A percentile compares a stretch with the other conserved stretches of the same genome.
These are phyloP conservation scores for Promerops cafer DNA, from an alignment of 2,113 vertebrate genomes.

Conservation along the genomic window DNA sequence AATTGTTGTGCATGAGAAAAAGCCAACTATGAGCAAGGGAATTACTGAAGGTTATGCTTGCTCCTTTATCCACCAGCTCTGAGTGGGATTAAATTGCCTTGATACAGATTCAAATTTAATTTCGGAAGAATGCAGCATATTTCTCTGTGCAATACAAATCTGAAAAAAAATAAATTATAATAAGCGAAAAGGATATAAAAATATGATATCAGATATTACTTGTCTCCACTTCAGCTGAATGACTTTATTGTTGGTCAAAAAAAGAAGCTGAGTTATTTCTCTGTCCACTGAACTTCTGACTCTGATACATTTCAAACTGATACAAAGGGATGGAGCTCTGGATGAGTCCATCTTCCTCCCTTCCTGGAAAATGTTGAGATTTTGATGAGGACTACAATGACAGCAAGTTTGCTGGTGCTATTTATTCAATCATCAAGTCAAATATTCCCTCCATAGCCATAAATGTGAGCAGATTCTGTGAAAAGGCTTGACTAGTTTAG, in stretches of 20 bases:
- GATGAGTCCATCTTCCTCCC: background rate
- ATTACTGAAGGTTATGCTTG: slow-evolving; percentile 27
- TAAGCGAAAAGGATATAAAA: slow-evolving; percentile 35
- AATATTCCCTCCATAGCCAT: background rate
- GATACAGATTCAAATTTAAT: slow-evolving; percentile 65
- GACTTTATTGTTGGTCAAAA: slow-evolving; percentile 43
- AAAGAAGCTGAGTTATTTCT: slow-evolving; percentile 14
- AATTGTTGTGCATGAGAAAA: slow-evolving; percentile 31
- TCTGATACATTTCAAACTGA: background rate
- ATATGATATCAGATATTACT: slow-evolving; percentile 36
- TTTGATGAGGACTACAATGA: background rate
- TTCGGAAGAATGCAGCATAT: slow-evolving; percentile 43
- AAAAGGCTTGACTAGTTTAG: background rate
- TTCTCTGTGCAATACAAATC: slow-evolving; percentile 42
- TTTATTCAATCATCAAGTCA: background rate
- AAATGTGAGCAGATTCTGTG: background rate
- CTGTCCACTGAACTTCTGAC: slow-evolving; percentile 35
- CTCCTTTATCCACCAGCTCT: slow-evolving; percentile 33
- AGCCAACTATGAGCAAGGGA: slow-evolving; percentile 33
- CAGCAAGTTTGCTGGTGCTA: background rate
- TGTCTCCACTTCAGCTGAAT: slow-evolving; percentile 56
- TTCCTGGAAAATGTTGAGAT: background rate
- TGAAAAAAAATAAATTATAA: slow-evolving; percentile 48
- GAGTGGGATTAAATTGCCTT: slow-evolving; percentile 46
- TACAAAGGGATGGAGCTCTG: background rate